Conservation (phyloP, 1,140 invertebrate species). For the Neuroterus valhalla region DNA sequence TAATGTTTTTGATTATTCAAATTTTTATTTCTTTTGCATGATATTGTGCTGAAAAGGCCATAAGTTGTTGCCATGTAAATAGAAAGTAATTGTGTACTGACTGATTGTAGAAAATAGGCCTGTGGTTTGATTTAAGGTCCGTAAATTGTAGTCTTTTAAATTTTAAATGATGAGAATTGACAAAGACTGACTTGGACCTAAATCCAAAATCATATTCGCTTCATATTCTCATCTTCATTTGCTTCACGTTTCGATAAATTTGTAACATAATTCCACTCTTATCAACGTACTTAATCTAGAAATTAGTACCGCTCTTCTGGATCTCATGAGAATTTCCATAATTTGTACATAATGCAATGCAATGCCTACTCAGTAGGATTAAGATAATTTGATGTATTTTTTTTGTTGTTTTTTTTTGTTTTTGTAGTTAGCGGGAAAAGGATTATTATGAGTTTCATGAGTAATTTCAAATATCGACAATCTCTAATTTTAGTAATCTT, state of each 20-base stretch:
- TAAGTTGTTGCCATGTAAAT: constrained; percentile 43
- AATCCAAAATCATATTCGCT: neutral
- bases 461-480: no score
- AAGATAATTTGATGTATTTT: neutral
- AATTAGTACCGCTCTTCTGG: neutral
- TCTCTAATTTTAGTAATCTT: no score
- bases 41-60: constrained; percentile 1
- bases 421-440: no score
- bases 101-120: constrained; percentile 31
- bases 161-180: constrained; percentile 14
- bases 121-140: neutral
- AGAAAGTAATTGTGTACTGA: neutral
- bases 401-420: no score
- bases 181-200: constrained; percentile 10
- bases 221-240: neutral
- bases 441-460: no score
- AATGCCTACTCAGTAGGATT: neutral
- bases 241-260: neutral
- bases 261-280: neutral
- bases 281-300: neutral
- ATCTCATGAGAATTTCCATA: neutral
- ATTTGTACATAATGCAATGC: neutral
- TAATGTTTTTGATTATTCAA: neutral
- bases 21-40: neutral
- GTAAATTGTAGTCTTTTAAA: constrained; percentile 3